Percentiles rank a stretch among this genome's conserved stretches.
Conservation (phyloP, 2,888 invertebrate species). For the Molorchus minor region DNA sequence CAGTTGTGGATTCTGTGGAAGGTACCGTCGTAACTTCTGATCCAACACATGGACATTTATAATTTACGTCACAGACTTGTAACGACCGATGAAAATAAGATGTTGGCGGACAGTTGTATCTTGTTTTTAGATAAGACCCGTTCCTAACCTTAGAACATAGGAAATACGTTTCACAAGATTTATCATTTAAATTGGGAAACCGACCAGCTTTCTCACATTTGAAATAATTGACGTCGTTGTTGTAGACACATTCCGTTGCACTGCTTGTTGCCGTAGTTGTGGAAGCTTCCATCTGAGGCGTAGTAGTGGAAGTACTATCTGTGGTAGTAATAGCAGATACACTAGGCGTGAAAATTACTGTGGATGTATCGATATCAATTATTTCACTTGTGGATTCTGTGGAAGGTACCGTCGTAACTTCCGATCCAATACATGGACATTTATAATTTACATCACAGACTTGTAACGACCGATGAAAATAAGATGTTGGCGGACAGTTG, state of each 20-base stretch:
- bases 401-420: neutral
- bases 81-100: slow-evolving; percentile 39
- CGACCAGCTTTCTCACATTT: slow-evolving; percentile 58
- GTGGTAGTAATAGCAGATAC: neutral
- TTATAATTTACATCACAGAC: slow-evolving; percentile 49
- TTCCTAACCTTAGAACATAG: slow-evolving; percentile 41
- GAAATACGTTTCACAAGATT: slow-evolving; percentile 44
- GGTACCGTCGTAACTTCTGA: slow-evolving; percentile 5
- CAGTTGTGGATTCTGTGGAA: neutral
- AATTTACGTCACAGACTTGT: slow-evolving; percentile 32
- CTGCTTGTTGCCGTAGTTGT: neutral
- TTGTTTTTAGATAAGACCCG: slow-evolving; percentile 53
- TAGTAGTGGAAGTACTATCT: neutral
- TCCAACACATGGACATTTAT: slow-evolving; percentile 37
- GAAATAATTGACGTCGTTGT: slow-evolving; percentile 21
- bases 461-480: slow-evolving; percentile 59
- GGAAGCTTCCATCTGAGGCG: neutral
- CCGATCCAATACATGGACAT: slow-evolving; percentile 35
- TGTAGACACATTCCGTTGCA: neutral
- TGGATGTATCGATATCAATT: too few species aligned
- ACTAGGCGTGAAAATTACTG: neutral
- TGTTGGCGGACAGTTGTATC: slow-evolving; percentile 38
- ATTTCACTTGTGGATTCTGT: too few species aligned
- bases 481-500: slow-evolving; percentile 62
- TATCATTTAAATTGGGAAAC: slow-evolving; percentile 60